Percentiles rank a stretch among this genome's conserved stretches.
Evolutionary conservation across 2,888 invertebrate species (phyloP).

Genomic region (Agonum fuliginosum): DNA sequence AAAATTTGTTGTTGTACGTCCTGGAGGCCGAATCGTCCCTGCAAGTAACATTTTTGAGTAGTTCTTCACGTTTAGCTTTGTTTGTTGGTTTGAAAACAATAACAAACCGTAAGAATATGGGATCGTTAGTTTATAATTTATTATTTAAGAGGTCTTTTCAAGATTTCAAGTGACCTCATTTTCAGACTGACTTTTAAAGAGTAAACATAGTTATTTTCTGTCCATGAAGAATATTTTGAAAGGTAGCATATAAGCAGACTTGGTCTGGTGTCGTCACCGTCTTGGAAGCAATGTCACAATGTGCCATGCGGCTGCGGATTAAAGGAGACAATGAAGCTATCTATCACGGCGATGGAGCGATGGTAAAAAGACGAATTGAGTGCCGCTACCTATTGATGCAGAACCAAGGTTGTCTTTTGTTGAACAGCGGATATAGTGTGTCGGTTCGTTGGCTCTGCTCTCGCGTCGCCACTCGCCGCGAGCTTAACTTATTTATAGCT

Average conservation of each 20-base stretch:
- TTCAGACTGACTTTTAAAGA: too few relatives aligned
- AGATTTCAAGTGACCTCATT: too few relatives aligned
- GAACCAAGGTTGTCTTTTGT: slow-evolving; percentile 61
- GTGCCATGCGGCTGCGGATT: slow-evolving; percentile 2
- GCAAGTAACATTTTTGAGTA: too few relatives aligned
- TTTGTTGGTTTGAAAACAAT: too few relatives aligned
- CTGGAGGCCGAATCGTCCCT: too few relatives aligned
- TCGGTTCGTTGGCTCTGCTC: slow-evolving; percentile 49
- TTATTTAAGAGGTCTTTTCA: too few relatives aligned
- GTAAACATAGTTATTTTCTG: too few relatives aligned
- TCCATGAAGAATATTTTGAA: too few relatives aligned
- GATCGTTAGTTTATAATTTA: too few relatives aligned
- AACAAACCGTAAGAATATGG: too few relatives aligned
- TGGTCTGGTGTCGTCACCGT: neutral
- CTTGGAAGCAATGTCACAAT: neutral
- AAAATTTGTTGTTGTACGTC: too few relatives aligned
- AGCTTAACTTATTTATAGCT: slow-evolving; percentile 60
- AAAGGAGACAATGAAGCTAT: slow-evolving; percentile 59
- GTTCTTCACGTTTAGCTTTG: too few relatives aligned
- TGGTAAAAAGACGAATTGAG: slow-evolving; percentile 60
- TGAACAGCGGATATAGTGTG: slow-evolving; percentile 60
- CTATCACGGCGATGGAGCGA: slow-evolving; percentile 56
- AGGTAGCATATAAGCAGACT: neutral
- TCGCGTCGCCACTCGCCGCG: slow-evolving; percentile 52
- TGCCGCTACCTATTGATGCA: slow-evolving; percentile 60